Evolutionary conservation across 2,113 vertebrate genomes (phyloP).

Genomic region (Alethe diademata): DNA sequence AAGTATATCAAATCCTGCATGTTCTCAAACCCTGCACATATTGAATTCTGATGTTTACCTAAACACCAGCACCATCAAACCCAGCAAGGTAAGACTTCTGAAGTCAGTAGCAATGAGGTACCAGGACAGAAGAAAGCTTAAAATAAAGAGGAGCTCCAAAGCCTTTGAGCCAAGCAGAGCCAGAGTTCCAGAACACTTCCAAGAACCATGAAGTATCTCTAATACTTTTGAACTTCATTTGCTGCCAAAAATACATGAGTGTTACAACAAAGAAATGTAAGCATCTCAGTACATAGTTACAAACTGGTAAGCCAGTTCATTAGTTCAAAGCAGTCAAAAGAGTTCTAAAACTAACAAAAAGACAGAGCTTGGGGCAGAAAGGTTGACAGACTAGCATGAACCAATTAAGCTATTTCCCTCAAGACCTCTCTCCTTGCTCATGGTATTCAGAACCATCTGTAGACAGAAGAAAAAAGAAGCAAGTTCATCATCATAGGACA

Average conservation of each 20-base stretch:
- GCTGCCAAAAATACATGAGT: background rate
- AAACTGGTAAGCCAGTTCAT: background rate
- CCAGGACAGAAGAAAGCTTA: background rate
- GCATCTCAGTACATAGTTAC: background rate
- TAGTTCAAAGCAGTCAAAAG: background rate
- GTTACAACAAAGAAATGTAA: background rate
- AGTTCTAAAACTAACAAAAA: background rate
- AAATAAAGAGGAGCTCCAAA: background rate
- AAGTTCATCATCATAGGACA: background rate
- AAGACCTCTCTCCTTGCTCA: background rate
- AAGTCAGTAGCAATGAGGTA: slow-evolving; percentile 13
- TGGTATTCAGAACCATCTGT: background rate
- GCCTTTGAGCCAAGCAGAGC: background rate
- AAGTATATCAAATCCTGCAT: background rate
- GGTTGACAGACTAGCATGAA: background rate
- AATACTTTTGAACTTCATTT: background rate
- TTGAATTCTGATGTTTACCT: background rate
- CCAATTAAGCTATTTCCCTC: background rate
- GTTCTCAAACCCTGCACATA: background rate
- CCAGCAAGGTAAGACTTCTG: background rate
- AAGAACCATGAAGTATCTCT: background rate
- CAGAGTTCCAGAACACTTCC: background rate
- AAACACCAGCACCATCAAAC: slow-evolving; percentile 5
- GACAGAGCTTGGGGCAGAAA: background rate
- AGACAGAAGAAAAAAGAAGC: background rate